Evolutionary conservation across 2,113 vertebrate genomes (phyloP).

Genomic region (Gnathonemus echidnorhynchus): DNA sequence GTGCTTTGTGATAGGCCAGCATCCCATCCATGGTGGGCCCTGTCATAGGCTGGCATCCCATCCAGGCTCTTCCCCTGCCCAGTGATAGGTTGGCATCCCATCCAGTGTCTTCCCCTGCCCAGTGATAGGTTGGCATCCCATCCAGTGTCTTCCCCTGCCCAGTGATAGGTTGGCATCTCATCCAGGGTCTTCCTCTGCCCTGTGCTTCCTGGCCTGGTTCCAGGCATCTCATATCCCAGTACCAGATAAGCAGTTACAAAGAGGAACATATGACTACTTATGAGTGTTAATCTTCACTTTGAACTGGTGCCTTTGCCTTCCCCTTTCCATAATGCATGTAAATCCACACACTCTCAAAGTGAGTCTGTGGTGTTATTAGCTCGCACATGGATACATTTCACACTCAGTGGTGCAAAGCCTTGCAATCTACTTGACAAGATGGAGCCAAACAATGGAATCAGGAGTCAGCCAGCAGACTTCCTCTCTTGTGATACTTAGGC

Average conservation of each 20-base stretch:
- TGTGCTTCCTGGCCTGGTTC: not conserved
- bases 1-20: not conserved
- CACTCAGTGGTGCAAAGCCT: not conserved
- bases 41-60: not conserved
- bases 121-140: too few relatives aligned
- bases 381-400: not conserved
- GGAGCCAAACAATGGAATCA: not conserved
- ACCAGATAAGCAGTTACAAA: not conserved
- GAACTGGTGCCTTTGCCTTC: not conserved
- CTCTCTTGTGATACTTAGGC: not conserved
- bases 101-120: not conserved
- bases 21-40: too few relatives aligned
- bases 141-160: not conserved
- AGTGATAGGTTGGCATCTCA: not conserved
- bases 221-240: not conserved
- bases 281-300: not conserved
- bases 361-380: not conserved
- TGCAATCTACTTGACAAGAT: not conserved
- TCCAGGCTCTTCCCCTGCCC: not conserved
- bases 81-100: not conserved
- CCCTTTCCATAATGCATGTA: not conserved
- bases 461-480: not conserved
- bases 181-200: not conserved
- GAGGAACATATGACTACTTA: not conserved
- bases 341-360: not conserved